A percentile compares a stretch with the other conserved stretches of the same genome.
phyloP scores from a whole-genome alignment of 2,797 vertebrate genomes.

The Sebastes minor region DNA sequence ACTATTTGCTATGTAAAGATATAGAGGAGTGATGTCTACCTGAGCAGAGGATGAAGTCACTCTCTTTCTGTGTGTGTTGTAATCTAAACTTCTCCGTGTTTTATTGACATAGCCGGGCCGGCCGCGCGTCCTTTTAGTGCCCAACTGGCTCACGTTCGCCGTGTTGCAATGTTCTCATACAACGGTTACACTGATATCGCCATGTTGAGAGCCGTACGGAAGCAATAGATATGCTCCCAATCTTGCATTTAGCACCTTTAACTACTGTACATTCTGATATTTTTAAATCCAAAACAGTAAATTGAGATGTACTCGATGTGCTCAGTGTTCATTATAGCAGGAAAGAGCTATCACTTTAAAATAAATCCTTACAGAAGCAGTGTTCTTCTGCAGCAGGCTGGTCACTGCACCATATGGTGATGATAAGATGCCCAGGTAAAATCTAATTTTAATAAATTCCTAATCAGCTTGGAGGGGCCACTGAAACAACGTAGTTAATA shows the following conservation, averaged over 20 bases:
- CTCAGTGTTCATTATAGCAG: neutral
- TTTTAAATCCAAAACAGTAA: neutral
- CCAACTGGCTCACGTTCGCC: no score
- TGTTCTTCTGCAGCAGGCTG: conserved; percentile 57
- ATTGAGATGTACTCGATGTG: conserved; percentile 3
- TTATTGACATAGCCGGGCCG: neutral
- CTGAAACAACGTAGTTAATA: conserved; percentile 84
- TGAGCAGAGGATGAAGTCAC: neutral
- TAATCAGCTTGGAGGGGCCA: conserved; percentile 84
- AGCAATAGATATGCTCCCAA: neutral
- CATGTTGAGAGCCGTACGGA: fast-evolving
- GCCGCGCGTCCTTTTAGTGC: neutral
- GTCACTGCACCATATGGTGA: conserved; percentile 78
- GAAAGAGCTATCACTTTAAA: conserved; percentile 9
- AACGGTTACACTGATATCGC: neutral
- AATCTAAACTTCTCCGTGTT: neutral
- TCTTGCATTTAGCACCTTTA: neutral
- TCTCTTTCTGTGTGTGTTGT: neutral
- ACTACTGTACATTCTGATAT: conserved; percentile 30
- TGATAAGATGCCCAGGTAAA: conserved; percentile 83
- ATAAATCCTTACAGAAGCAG: conserved; percentile 30
- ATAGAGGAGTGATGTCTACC: neutral
- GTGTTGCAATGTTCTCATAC: neutral
- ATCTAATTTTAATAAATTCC: conserved; percentile 88
- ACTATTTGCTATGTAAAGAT: neutral